Evolutionary conservation across 2,113 vertebrate genomes (phyloP).

Genomic region (Solea solea): DNA sequence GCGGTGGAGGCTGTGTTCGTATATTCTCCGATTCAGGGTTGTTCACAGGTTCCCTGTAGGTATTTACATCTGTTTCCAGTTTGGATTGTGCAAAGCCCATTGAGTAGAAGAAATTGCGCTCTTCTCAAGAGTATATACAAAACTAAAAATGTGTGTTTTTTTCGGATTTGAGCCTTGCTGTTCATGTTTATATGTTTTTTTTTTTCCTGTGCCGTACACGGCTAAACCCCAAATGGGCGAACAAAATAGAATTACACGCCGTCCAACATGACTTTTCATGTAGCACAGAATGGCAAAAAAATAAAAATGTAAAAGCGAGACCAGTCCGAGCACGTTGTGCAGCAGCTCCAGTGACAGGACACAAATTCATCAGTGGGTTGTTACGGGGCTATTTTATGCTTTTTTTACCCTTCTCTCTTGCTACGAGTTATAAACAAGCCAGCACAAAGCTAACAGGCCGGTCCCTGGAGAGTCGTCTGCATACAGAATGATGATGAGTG

Average conservation of each 20-base stretch:
- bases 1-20: slow-evolving; percentile 28
- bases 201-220: not conserved
- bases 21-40: slow-evolving; percentile 28
- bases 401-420: slow-evolving; percentile 28
- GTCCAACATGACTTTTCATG: slow-evolving; percentile 19
- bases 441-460: slow-evolving; percentile 64
- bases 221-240: slow-evolving; percentile 8
- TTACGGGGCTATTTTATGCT: slow-evolving; percentile 44
- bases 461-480: slow-evolving; percentile 62
- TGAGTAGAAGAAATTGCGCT: slow-evolving; percentile 35
- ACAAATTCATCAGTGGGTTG: slow-evolving; percentile 26
- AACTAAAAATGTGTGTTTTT: slow-evolving; percentile 32
- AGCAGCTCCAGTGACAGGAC: slow-evolving; percentile 34
- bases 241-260: slow-evolving; percentile 33
- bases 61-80: slow-evolving; percentile 56
- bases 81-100: slow-evolving; percentile 45
- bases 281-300: slow-evolving; percentile 10
- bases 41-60: slow-evolving; percentile 60
- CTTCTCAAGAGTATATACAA: slow-evolving; percentile 34
- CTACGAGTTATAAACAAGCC: slow-evolving; percentile 68
- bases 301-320: slow-evolving; percentile 17
- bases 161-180: slow-evolving; percentile 14
- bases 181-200: slow-evolving; percentile 20
- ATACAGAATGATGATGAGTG: slow-evolving; percentile 73
- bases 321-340: slow-evolving; percentile 26